Percentiles rank a stretch among this genome's conserved stretches.
Conservation (phyloP, 2,797 vertebrate species). For the Halcyon chelicuti region DNA sequence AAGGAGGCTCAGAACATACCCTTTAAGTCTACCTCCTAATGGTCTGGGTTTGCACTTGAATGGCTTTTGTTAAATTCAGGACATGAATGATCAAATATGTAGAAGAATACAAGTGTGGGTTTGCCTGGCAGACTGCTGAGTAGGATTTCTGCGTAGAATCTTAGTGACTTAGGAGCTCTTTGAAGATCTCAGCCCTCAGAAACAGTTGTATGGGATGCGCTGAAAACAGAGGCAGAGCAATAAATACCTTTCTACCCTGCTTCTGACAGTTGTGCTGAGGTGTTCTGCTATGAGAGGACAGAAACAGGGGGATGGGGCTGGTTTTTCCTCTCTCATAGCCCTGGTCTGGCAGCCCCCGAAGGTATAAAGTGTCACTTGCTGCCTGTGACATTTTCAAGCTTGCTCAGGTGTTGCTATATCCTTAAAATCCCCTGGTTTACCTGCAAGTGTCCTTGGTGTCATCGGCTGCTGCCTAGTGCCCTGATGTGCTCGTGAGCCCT, state of each 20-base stretch:
- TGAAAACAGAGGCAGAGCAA: not conserved
- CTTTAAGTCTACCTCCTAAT: not conserved
- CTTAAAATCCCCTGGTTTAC: not conserved
- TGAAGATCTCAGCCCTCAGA: not conserved
- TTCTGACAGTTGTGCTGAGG: not conserved
- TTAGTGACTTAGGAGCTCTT: not conserved
- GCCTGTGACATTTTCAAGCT: not conserved
- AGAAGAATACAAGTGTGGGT: not conserved
- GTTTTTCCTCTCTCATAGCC: not conserved
- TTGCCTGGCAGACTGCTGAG: not conserved
- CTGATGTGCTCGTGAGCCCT: not conserved
- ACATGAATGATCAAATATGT: not conserved
- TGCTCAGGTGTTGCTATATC: not conserved
- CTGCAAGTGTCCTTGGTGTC: not conserved
- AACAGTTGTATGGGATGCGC: fast-evolving
- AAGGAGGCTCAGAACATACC: not conserved
- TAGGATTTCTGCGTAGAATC: not conserved
- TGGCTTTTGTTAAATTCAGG: not conserved
- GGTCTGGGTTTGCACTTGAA: not conserved
- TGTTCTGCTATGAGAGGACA: not conserved
- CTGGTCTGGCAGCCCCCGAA: not conserved
- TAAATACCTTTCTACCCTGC: not conserved
- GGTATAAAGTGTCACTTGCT: not conserved
- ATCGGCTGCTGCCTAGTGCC: not conserved
- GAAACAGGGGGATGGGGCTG: not conserved